These are phyloP conservation scores for Bombus vancouverensis DNA, from an alignment of 1,140 invertebrate species.

Conservation along the genomic window DNA sequence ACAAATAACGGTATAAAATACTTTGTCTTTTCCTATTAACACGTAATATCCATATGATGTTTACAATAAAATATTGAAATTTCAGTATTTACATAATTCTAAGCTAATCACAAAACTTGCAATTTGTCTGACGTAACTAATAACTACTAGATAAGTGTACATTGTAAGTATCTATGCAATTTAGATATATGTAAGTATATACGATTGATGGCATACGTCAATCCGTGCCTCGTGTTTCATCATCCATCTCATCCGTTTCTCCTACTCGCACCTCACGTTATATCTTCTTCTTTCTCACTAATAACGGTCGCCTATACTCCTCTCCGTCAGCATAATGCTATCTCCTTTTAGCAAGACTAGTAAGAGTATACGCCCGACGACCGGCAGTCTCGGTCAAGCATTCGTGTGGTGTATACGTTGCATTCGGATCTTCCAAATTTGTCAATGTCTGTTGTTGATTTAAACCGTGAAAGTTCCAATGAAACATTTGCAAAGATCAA, in stretches of 20 bases:
- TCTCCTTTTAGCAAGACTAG: slow-evolving; percentile 23
- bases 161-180: not conserved
- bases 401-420: not conserved
- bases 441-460: not conserved
- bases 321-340: not conserved
- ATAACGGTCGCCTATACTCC: not conserved
- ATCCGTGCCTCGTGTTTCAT: slow-evolving; percentile 57
- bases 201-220: slow-evolving; percentile 44
- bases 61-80: not conserved
- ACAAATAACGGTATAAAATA: not conserved
- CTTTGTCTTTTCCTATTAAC: not conserved
- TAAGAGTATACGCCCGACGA: slow-evolving; percentile 14
- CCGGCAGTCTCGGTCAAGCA: slow-evolving; percentile 39
- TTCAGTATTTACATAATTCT: not conserved
- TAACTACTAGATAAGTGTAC: not conserved
- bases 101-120: not conserved
- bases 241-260: slow-evolving; percentile 53
- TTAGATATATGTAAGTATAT: not conserved
- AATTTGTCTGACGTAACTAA: not conserved
- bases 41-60: not conserved
- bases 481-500: not conserved
- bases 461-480: not conserved
- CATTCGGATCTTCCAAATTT: not conserved
- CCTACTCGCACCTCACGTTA: not conserved
- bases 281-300: not conserved